Evolutionary conservation across 2,797 vertebrate species (phyloP), one percentile per base, ranked within the genome.

Genomic region (Limosa lapponica): DNA sequence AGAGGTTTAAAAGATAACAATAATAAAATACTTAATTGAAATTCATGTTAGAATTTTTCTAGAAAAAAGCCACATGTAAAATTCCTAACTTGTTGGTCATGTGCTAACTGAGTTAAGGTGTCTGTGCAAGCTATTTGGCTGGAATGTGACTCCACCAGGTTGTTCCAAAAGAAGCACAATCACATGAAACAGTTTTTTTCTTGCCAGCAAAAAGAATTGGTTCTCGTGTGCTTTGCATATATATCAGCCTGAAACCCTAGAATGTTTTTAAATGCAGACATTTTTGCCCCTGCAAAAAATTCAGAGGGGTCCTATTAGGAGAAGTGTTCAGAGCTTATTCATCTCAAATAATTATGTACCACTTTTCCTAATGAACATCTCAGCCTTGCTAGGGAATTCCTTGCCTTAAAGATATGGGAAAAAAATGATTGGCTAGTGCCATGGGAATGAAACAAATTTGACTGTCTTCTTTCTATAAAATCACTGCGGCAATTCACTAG

Each of bases 21-120:
- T 54, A 58, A 36, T 51, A 34, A 75, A 69, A 69, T 16, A 51
- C 14, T 69, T 80, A 44, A 59, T 22, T 67, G 16, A 72, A 64
- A 72, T 71, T 58, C 4, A 6, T 32, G 17, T 46, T 70, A 52
- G 34, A 72, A 64, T 80, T 65, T 43, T 44, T 77, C 23, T 30
- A 48, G 88, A 8, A 69, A 64, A 75, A 44, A 48, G 1, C 23
- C 15, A 24, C 24, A 16, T 16, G 20, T 48, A 58, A 67, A 59
- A 69, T 67, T 46, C 6, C 0, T 2, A 18, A 30, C 1, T 57
- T 66, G 28, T 59, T 0, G 0, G 8, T 46, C 6, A 7, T 14
- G 44, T 59, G 12, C 2, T 48, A 16, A 34, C 24, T 30, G 20
- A 86, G 8, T 23, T 57, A 23, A 61, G 11, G 17, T 28, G 12